Evolutionary conservation across 2,797 vertebrate species (phyloP).

Genomic region (Leptoclinus maculatus): DNA sequence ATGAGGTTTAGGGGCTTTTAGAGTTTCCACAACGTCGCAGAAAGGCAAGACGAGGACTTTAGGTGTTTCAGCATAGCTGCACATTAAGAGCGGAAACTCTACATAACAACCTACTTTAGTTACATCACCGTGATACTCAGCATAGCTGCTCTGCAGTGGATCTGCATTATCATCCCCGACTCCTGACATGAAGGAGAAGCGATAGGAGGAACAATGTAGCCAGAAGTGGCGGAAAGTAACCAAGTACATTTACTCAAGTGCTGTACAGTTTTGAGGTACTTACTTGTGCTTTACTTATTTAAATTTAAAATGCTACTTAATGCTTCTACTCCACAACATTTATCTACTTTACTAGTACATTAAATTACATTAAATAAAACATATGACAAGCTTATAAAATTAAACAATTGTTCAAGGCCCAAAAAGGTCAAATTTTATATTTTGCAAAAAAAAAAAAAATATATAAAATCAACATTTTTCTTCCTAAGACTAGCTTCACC

Average conservation of each 20-base stretch:
- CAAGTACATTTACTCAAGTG: not conserved
- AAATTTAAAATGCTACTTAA: not conserved
- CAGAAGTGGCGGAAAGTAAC: not conserved
- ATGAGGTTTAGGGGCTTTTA: slow-evolving; percentile 3
- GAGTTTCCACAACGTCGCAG: not conserved
- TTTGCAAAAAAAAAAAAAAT: not conserved
- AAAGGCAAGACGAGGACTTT: slow-evolving; percentile 28
- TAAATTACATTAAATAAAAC: not conserved
- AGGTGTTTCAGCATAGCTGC: slow-evolving; percentile 8
- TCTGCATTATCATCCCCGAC: slow-evolving; percentile 61
- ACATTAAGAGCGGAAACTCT: slow-evolving; percentile 14
- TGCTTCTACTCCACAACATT: not conserved
- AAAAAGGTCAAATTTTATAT: not conserved
- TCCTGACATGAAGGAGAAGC: slow-evolving; percentile 47
- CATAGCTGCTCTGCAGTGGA: slow-evolving; percentile 67
- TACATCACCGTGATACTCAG: slow-evolving; percentile 59
- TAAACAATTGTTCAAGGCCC: not conserved
- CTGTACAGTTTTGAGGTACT: not conserved
- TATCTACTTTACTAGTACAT: not conserved
- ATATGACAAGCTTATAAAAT: not conserved
- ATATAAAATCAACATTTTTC: too few species aligned
- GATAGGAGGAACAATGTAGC: too few species aligned
- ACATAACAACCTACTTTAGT: slow-evolving; percentile 34
- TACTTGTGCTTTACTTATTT: not conserved
- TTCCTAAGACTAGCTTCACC: too few species aligned